Percentiles rank a stretch among this genome's conserved stretches.
These are phyloP conservation scores for Fukomys damarensis DNA, from an alignment of 2,113 vertebrate species.

Conservation along the genomic window DNA sequence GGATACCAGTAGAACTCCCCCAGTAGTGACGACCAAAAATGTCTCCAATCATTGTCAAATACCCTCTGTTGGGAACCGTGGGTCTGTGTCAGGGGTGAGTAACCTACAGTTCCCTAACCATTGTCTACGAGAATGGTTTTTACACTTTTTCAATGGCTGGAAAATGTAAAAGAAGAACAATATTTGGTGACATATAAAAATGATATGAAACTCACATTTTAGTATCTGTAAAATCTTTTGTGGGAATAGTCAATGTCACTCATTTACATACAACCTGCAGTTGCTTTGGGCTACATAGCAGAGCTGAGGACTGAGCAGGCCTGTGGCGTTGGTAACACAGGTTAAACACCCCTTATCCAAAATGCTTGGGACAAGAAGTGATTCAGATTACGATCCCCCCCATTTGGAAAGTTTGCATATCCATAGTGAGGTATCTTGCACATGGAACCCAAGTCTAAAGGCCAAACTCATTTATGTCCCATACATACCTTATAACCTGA, in stretches of 20 bases:
- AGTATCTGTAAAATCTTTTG: not conserved
- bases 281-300: not conserved
- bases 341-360: not conserved
- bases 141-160: not conserved
- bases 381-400: not conserved
- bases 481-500: not conserved
- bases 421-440: not conserved
- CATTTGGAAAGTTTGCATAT: not conserved
- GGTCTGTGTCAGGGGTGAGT: not conserved
- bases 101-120: not conserved
- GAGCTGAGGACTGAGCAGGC: not conserved
- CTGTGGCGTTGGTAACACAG: not conserved
- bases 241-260: not conserved
- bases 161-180: not conserved
- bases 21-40: not conserved
- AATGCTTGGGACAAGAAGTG: not conserved
- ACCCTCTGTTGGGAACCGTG: not conserved
- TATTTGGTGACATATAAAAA: constrained; percentile 13
- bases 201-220: not conserved
- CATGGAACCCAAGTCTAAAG: not conserved
- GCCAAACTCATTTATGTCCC: not conserved
- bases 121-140: not conserved
- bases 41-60: not conserved
- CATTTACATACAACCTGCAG: not conserved
- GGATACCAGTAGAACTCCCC: not conserved